A percentile compares a stretch with the other conserved stretches of the same genome.
These are phyloP conservation scores for Drosophila varians DNA, from an alignment of 1,140 invertebrate species.

Conservation along the genomic window DNA sequence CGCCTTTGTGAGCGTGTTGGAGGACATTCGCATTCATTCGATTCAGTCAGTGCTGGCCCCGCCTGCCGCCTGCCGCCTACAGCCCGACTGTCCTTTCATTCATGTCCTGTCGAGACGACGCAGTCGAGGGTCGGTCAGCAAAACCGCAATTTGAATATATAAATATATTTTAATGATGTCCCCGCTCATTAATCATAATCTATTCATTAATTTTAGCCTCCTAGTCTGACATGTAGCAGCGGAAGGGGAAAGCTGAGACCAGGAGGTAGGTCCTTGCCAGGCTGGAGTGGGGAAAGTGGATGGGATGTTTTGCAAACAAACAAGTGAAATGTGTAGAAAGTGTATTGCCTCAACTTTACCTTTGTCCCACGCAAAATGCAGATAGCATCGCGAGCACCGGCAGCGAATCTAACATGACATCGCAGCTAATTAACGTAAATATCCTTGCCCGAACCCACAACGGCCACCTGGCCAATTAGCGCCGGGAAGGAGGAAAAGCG, in stretches of 20 bases:
- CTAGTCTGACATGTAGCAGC: slow-evolving; percentile 38
- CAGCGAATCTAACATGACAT: slow-evolving; percentile 58
- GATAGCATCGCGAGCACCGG: slow-evolving; percentile 53
- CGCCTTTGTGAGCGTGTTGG: slow-evolving; percentile 45
- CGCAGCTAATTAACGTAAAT: slow-evolving; percentile 75
- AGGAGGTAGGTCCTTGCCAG: not conserved
- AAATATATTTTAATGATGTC: slow-evolving; percentile 82
- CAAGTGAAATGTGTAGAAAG: slow-evolving; percentile 51
- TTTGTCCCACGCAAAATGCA: slow-evolving; percentile 61
- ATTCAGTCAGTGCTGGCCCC: slow-evolving; percentile 1
- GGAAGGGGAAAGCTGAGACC: slow-evolving; percentile 11
- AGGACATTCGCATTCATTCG: slow-evolving; percentile 71
- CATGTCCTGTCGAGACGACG: slow-evolving; percentile 42
- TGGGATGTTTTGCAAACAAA: slow-evolving; percentile 62
- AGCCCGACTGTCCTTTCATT: slow-evolving; percentile 28
- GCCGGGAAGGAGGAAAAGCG: slow-evolving; percentile 25
- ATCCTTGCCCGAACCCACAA: slow-evolving; percentile 26
- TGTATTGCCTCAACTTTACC: slow-evolving; percentile 40
- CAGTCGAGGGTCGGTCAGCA: slow-evolving; percentile 58
- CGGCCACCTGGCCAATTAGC: slow-evolving; percentile 73
- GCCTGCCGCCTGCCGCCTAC: not conserved
- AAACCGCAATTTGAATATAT: slow-evolving; percentile 79
- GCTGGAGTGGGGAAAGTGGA: not conserved
- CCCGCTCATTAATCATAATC: slow-evolving; percentile 81
- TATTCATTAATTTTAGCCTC: slow-evolving; percentile 79